phyloP scores from a whole-genome alignment of 1,140 invertebrate species.

The Apis cerana region DNA sequence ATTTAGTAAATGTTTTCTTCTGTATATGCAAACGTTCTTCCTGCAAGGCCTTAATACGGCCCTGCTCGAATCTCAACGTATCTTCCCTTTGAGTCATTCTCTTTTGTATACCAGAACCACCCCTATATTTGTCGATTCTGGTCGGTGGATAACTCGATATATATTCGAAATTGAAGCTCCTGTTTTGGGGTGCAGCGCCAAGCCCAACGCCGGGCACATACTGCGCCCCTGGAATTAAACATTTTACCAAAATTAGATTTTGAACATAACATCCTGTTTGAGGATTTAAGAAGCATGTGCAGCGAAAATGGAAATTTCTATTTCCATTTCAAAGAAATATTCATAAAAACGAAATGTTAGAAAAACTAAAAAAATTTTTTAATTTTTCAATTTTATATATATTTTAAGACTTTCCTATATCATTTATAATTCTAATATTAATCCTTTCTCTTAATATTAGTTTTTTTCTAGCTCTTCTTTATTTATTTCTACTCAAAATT shows the following conservation, averaged over 20 bases:
- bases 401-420: too few relatives aligned
- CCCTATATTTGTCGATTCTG: slow-evolving; percentile 68
- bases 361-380: background rate
- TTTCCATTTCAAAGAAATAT: background rate
- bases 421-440: too few relatives aligned
- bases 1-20: slow-evolving; percentile 99
- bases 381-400: background rate
- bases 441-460: too few relatives aligned
- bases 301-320: slow-evolving; percentile 10
- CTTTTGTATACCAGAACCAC: slow-evolving; percentile 77
- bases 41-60: slow-evolving; percentile 96
- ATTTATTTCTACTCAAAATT: too few relatives aligned
- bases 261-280: background rate
- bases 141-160: slow-evolving; percentile 49
- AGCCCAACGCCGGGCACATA: slow-evolving; percentile 87
- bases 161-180: slow-evolving; percentile 54
- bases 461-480: too few relatives aligned
- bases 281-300: background rate
- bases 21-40: slow-evolving; percentile 98
- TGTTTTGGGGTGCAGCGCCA: slow-evolving; percentile 75
- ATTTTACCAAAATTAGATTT: slow-evolving; percentile 15
- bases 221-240: slow-evolving; percentile 83
- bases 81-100: slow-evolving; percentile 95
- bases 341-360: background rate
- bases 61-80: slow-evolving; percentile 96